Base-by-base conservation (phyloP, 2,797 vertebrate species). In the Zonotrichia albicollis region DNA sequence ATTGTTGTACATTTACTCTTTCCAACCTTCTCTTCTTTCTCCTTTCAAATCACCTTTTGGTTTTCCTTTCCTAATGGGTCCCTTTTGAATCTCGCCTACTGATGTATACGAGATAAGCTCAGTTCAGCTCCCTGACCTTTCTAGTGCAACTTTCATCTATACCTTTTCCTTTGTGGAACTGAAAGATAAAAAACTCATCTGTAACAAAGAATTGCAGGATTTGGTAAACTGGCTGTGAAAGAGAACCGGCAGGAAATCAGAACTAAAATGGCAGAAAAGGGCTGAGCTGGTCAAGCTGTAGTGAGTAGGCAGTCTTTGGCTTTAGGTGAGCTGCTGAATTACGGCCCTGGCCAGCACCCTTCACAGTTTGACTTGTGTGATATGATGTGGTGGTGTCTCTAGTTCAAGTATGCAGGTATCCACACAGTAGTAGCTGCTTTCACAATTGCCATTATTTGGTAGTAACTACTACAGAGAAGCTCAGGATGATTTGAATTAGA, bases 81-180 rank as follows among this genome's bases (percentile, higher is more conserved):
- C 23, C 22, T 89, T 96, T 96, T 93, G 74, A 92, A 90, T 96
- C 93, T 94, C 89, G 48, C 36, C 76, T 75, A 15, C 38, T 82
- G 79, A 82, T 51, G 29, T 90, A 89, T 22, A 13, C 6, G 14
- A 84, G 70, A 77, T 85, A 87, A 93, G 81, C 78, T 95, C 93
- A 87, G 94, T 80, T 95, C 79, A 57, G 60, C 80, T 89, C 92
- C 68, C 70, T 93, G 89, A 93, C 78, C 64, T 85, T 94, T 95
- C 70, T 92, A 95, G 83, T 38, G n/a, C 87, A 77, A 73, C 72
- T 93, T 55, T 40, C 45, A 46, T 57, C 93, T 95, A 30, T 91
- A 30, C 62, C 7, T 90, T 94, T 94, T 89, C 46, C 80, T 94
- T 94, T 93, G 81, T 94, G 94, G 64, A 81, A 84, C 72, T 89